These are phyloP conservation scores for Notamacropus eugenii DNA, from an alignment of 2,797 vertebrate species.

Conservation along the genomic window DNA sequence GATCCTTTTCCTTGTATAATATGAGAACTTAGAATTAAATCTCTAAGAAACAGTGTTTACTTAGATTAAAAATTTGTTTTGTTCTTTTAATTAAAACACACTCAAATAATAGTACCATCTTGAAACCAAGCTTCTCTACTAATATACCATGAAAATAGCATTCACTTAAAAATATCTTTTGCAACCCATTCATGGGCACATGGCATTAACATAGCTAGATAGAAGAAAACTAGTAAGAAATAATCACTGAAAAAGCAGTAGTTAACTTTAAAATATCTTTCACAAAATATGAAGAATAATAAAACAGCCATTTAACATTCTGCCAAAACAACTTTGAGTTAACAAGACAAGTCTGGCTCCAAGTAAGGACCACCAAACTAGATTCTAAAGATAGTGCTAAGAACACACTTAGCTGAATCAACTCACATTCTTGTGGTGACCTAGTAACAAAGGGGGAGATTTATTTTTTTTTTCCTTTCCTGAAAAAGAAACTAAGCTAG, in stretches of 20 bases:
- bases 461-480: constrained; percentile 60
- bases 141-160: constrained; percentile 51
- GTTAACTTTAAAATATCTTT: constrained; percentile 75
- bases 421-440: constrained; percentile 75
- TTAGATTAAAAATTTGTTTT: constrained; percentile 38
- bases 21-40: constrained; percentile 47
- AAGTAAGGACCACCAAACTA: constrained; percentile 77
- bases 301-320: constrained; percentile 69
- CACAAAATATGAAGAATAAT: constrained; percentile 72
- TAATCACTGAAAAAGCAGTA: constrained; percentile 18
- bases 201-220: neutral
- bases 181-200: constrained; percentile 42
- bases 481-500: constrained; percentile 41
- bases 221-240: constrained; percentile 45
- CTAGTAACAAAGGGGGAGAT: constrained; percentile 63
- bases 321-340: constrained; percentile 72
- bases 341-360: constrained; percentile 77
- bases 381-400: constrained; percentile 79
- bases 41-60: constrained; percentile 46
- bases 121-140: neutral
- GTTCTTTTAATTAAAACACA: constrained; percentile 48
- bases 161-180: constrained; percentile 37
- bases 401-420: constrained; percentile 70
- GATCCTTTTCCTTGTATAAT: constrained; percentile 40
- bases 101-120: constrained; percentile 45